A percentile compares a stretch with the other conserved stretches of the same genome.
These are phyloP conservation scores for Heteromyza rotundicornis DNA, from an alignment of 2,888 invertebrate species.

Conservation along the genomic window DNA sequence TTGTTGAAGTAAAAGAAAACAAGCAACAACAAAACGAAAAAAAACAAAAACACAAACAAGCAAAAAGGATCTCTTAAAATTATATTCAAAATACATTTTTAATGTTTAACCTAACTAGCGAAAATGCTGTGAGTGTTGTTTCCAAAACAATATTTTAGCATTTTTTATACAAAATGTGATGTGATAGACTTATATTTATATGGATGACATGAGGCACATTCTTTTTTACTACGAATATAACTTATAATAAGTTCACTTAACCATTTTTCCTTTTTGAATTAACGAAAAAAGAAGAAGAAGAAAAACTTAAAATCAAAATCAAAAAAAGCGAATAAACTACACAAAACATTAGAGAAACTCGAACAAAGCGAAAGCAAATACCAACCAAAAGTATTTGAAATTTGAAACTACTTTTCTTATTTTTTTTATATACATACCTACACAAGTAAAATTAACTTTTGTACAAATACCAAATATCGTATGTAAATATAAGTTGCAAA, in stretches of 20 bases:
- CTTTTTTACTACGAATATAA: conserved; percentile 23
- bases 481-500: too few relatives aligned
- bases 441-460: not conserved
- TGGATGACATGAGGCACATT: conserved; percentile 60
- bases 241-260: conserved; percentile 6
- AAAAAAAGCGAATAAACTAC: not conserved
- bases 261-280: not conserved
- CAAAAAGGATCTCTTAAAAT: conserved; percentile 27
- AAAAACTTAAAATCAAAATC: not conserved
- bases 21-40: conserved; percentile 14
- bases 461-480: not conserved
- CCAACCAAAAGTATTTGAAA: not conserved
- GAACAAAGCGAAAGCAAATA: not conserved
- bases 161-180: conserved; percentile 57
- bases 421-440: not conserved
- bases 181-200: conserved; percentile 59
- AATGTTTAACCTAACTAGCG: conserved; percentile 20
- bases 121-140: conserved; percentile 14
- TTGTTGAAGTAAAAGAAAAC: conserved; percentile 23
- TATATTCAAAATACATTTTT: conserved; percentile 17
- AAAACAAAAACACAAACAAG: conserved; percentile 13
- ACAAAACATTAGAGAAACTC: not conserved
- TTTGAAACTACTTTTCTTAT: not conserved
- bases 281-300: not conserved
- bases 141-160: conserved; percentile 14